Evolutionary conservation across 2,888 invertebrate genomes (phyloP), one percentile per base, ranked within the genome.

Genomic region (Graphium colonna): DNA sequence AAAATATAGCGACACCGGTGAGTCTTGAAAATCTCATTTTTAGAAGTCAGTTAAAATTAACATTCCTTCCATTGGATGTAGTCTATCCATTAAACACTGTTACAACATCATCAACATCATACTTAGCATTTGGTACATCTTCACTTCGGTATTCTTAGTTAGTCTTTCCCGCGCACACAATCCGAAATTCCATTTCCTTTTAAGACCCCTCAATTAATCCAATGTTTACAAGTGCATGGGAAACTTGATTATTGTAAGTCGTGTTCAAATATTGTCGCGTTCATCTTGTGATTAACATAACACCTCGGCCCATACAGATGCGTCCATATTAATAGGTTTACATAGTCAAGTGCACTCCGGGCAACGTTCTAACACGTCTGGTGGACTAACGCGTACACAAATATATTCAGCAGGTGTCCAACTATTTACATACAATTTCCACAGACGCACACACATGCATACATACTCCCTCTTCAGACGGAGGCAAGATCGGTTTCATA

Each of bases 381-480:
- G 68, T 67, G 69, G 70, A 66, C 71, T 71, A 67, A 63, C 73
- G 69, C 69, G 72, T 68, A 73, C 65, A 78, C 79, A 82, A 87
- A 85, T 82, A 79, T 86, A 88, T 88, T 82, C 88, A 81, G 84
- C 88, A 88, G 87, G 87, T 89, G 88, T 85, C 81, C 78, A 73
- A 74, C 62, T 82, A 88, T 89, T 88, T 82, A 86, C 87, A 89
- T 88, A 88, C 84, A 84, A 85, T 87, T 88, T 87, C 79, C 75
- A 77, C 76, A 83, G 76, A 71, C 76, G 73, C 70, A 75, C 73
- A 73, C 41, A 46, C 67, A 71, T 21, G 5, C 21, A 79, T 79
- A 75, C n/a, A n/a, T n/a, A 79, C 78, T 73, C 73, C 71, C 75
- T 75, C 71, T 73, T 76, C 75, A 77, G 71, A 71, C 62, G 67